Conservation (phyloP, 2,113 vertebrate genomes). For the Crotalus tigris region DNA sequence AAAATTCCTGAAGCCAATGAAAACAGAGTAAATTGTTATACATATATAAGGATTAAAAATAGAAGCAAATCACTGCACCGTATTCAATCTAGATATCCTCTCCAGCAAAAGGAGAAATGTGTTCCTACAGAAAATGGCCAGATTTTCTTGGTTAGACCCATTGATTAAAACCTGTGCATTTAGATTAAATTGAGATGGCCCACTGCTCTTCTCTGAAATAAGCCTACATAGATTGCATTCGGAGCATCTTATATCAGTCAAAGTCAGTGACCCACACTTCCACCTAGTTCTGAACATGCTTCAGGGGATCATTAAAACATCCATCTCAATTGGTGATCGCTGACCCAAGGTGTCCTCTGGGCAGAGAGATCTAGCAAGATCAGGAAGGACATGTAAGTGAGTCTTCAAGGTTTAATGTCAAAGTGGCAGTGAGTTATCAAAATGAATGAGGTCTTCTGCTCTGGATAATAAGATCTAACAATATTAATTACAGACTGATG, state of each 20-base stretch:
- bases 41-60: not conserved
- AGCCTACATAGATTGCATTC: not conserved
- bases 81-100: not conserved
- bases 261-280: not conserved
- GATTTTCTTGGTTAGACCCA: not conserved
- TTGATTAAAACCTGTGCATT: not conserved
- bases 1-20: not conserved
- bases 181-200: not conserved
- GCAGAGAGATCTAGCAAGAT: not conserved
- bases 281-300: not conserved
- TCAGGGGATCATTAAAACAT: not conserved
- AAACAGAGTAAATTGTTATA: not conserved
- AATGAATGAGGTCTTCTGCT: not conserved
- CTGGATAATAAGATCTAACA: not conserved
- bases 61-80: not conserved
- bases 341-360: not conserved
- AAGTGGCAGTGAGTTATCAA: not conserved
- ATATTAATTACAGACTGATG: not conserved
- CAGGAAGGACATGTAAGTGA: not conserved
- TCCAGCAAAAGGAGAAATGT: not conserved
- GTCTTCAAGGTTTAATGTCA: not conserved
- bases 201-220: not conserved
- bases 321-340: not conserved
- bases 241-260: not conserved
- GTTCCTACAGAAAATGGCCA: too few relatives aligned